A percentile compares a stretch with the other conserved stretches of the same genome.
These are phyloP conservation scores for Eubasilissa regina DNA, from an alignment of 1,140 invertebrate genomes.

Conservation along the genomic window DNA sequence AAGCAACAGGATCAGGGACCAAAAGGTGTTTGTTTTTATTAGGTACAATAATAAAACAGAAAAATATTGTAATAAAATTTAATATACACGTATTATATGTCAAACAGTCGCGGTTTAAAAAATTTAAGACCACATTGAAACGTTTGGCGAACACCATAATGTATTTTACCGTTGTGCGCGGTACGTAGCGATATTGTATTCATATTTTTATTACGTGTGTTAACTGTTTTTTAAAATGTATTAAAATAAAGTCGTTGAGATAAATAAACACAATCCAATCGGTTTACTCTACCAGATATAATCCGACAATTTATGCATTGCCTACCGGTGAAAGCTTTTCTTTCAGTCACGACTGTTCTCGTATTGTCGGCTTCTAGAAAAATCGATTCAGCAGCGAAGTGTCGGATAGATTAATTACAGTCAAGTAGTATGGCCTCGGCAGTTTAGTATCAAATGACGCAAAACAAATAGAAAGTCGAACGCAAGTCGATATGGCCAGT, in stretches of 20 bases:
- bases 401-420: conserved; percentile 59
- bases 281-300: conserved; percentile 16
- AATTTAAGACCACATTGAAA: conserved; percentile 1
- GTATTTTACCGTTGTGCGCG: too few relatives aligned
- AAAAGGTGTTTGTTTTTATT: conserved; percentile 49
- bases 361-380: conserved; percentile 38
- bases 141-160: background rate
- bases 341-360: conserved; percentile 35
- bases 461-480: conserved; percentile 49
- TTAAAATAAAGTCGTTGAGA: too few relatives aligned
- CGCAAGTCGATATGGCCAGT: conserved; percentile 25
- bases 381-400: conserved; percentile 48
- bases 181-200: too few relatives aligned
- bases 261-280: background rate
- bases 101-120: conserved; percentile 10
- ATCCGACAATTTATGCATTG: background rate
- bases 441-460: conserved; percentile 45
- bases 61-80: conserved; percentile 50
- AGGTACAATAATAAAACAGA: conserved; percentile 27
- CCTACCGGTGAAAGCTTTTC: conserved; percentile 25
- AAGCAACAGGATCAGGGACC: conserved; percentile 33
- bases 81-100: conserved; percentile 39
- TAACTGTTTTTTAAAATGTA: too few relatives aligned
- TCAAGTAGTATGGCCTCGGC: conserved; percentile 49
- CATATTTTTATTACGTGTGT: too few relatives aligned